Conservation (phyloP, 2,888 invertebrate species). For the Pachymerium ferrugineum region DNA sequence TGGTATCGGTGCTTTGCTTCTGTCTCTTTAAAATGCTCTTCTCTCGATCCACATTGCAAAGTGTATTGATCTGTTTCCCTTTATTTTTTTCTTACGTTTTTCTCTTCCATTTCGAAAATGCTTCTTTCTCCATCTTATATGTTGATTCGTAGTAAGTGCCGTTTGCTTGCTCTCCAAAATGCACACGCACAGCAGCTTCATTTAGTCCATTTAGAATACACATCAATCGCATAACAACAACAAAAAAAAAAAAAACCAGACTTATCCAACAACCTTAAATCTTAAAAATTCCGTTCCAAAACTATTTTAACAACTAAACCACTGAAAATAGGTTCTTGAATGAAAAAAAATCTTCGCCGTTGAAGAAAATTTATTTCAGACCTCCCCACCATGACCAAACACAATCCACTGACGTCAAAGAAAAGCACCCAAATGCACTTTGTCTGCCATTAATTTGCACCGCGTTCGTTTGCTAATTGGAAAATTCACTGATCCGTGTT, state of each 20-base stretch:
- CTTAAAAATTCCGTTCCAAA: neutral
- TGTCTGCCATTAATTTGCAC: slow-evolving; percentile 10
- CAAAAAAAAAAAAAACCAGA: neutral
- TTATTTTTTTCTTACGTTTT: slow-evolving; percentile 1
- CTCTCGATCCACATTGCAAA: slow-evolving; percentile 15
- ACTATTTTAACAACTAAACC: neutral
- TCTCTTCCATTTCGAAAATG: slow-evolving; percentile 18
- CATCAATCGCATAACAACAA: neutral
- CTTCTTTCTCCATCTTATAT: slow-evolving; percentile 14
- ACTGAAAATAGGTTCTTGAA: no score
- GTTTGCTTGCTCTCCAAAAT: neutral
- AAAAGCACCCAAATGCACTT: slow-evolving; percentile 15
- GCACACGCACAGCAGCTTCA: slow-evolving; percentile 4
- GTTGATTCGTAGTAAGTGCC: slow-evolving; percentile 15
- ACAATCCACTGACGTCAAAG: slow-evolving; percentile 6
- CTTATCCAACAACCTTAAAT: neutral
- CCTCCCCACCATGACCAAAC: slow-evolving; percentile 11
- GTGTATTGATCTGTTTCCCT: slow-evolving; percentile 18
- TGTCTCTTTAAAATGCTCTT: slow-evolving; percentile 18
- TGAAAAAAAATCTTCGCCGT: no score
- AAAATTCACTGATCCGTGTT: slow-evolving; percentile 9
- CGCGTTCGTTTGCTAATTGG: slow-evolving; percentile 18
- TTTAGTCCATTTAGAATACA: slow-evolving; percentile 18
- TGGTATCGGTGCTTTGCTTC: slow-evolving; percentile 21
- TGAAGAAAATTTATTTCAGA: no score